phyloP scores from a whole-genome alignment of 37 sponge, comb jelly and placozoan species.

The Amphimedon queenslandica region DNA sequence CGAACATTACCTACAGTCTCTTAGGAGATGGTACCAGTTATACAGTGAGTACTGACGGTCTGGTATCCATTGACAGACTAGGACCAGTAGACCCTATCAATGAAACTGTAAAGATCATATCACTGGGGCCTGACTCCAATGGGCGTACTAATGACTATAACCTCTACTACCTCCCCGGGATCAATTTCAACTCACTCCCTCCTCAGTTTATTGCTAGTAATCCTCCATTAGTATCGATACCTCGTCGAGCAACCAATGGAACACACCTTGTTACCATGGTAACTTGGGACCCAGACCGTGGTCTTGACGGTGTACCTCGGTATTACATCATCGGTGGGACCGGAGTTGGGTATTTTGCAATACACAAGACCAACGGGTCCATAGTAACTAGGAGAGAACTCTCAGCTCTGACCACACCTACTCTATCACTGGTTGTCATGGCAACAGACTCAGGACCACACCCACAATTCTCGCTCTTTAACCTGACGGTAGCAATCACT shows the following conservation, averaged over 20 bases:
- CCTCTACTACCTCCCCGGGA: background rate
- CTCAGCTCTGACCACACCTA: background rate
- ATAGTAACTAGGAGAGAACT: conserved; percentile 15
- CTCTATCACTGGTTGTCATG: conserved; percentile 14
- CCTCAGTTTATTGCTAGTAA: conserved; percentile 28
- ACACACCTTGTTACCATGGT: conserved; percentile 22
- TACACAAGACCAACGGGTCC: conserved; percentile 21
- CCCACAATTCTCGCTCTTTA: conserved; percentile 8
- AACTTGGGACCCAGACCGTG: conserved; percentile 33
- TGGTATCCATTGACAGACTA: conserved; percentile 28
- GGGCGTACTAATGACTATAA: background rate
- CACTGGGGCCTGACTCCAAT: background rate
- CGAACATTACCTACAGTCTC: background rate
- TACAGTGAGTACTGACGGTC: conserved; percentile 28
- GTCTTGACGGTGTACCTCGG: conserved; percentile 5
- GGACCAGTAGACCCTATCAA: conserved; percentile 17
- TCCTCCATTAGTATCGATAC: conserved; percentile 7
- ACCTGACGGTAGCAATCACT: conserved; percentile 25
- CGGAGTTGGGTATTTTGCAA: conserved; percentile 52
- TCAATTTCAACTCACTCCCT: conserved; percentile 41
- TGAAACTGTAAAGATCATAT: conserved; percentile 6
- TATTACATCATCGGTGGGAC: conserved; percentile 54
- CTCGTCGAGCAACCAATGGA: conserved; percentile 9
- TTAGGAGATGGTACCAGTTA: background rate
- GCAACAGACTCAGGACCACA: conserved; percentile 13